Base-by-base conservation (phyloP, 1,140 invertebrate species). In the Macrocentrus cingulum region DNA sequence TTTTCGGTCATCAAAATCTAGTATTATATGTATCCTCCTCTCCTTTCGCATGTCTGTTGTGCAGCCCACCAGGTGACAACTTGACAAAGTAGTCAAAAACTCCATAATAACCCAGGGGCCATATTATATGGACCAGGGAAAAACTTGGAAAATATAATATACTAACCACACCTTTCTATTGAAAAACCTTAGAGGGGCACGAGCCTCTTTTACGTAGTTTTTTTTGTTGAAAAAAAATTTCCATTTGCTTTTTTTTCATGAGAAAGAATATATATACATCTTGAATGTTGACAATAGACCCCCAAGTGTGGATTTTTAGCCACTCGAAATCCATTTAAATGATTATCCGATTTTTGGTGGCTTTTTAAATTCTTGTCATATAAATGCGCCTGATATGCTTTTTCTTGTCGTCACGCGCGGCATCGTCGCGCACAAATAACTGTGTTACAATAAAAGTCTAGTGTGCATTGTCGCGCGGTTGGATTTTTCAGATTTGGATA, bases 271-370 rank as follows among this genome's bases (percentile, higher is more conserved):
- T 41, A 58, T 50, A 58, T 49, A 54, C 36, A 22, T 18, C 18
- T 13, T 39, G 57, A 44, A 60, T 62, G 20, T 15, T 44, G 41
- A 56, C 54, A 62, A 59, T 54, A 45, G 56, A 58, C 48, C 56
- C 56, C 56, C 48, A 51, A 51, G 48, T 51, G 55, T 45, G 34
- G 53, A 41, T 37, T 36, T 58, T 37, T 39, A 16, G 59, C 61
- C 63, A 70, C 65, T 75, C 66, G 65, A 74, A 66, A 72, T 67
- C 71, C 63, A 72, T 74, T 75, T 75, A 75, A 72, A 75, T 66
- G 56, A 59, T 66, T 62, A 74, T 73, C 64, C 66, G 67, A 74
- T 70, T 71, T 64, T 67, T 42, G 62, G n/a, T n/a, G n/a, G n/a
- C n/a, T n/a, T n/a, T n/a, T n/a, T n/a, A n/a, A n/a, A n/a, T 64